phyloP scores from a whole-genome alignment of 2,797 vertebrate species.

The Triplophysa bombifrons region DNA sequence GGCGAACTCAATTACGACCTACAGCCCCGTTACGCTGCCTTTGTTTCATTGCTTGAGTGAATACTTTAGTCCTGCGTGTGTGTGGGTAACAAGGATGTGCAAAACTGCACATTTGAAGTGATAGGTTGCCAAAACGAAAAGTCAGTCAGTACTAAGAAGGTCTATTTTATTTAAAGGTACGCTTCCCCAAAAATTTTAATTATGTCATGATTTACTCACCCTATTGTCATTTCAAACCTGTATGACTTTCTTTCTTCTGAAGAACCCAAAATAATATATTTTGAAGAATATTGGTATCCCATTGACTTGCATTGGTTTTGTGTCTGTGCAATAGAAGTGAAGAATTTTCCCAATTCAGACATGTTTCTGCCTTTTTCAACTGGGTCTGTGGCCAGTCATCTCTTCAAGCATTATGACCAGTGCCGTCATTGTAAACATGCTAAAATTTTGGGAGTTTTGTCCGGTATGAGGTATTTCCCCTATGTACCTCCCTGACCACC shows the following conservation, averaged over 20 bases:
- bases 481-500: not conserved
- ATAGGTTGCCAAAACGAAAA: not conserved
- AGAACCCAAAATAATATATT: no score
- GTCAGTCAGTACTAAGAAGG: not conserved
- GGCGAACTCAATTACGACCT: slow-evolving; percentile 74
- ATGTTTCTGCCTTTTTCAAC: not conserved
- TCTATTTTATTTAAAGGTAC: not conserved
- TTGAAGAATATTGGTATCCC: no score
- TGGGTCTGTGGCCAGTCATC: slow-evolving; percentile 7
- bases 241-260: no score
- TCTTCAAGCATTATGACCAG: slow-evolving; percentile 27
- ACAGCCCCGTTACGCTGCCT: slow-evolving; percentile 61
- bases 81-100: slow-evolving; percentile 19
- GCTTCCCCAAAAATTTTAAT: no score
- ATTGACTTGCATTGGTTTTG: no score
- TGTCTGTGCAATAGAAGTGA: no score
- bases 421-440: slow-evolving; percentile 28
- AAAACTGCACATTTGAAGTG: not conserved
- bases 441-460: slow-evolving; percentile 65
- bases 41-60: slow-evolving; percentile 55
- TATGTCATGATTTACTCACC: no score
- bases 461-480: slow-evolving; percentile 71
- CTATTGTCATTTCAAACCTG: no score
- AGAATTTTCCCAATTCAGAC: not conserved
- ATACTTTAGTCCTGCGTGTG: slow-evolving; percentile 38